Percentiles rank a stretch among this genome's conserved stretches.
These are phyloP conservation scores for Emys orbicularis DNA, from an alignment of 2,797 vertebrate genomes.

Conservation along the genomic window DNA sequence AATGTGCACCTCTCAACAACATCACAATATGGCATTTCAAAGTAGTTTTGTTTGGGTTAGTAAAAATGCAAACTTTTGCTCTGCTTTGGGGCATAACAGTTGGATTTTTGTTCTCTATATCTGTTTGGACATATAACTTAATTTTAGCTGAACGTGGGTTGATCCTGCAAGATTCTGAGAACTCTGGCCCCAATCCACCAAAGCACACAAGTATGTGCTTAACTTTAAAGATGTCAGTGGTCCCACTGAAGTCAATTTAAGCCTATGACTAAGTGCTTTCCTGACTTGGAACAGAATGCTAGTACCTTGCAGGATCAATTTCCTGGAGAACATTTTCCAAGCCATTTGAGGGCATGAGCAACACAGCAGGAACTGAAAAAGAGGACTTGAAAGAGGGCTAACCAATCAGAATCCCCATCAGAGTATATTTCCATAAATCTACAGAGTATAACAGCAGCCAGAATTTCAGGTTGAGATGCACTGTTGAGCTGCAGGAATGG, in stretches of 20 bases:
- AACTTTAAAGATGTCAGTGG: background rate
- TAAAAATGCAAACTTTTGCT: background rate
- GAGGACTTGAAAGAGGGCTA: background rate
- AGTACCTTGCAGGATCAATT: background rate
- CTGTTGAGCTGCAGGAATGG: background rate
- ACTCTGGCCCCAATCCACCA: background rate
- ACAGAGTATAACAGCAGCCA: background rate
- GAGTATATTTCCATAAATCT: background rate
- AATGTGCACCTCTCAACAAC: background rate
- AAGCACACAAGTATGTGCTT: background rate
- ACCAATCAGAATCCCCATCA: conserved; percentile 15
- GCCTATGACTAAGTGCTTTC: conserved; percentile 49
- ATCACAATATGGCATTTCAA: background rate
- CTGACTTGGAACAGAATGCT: background rate
- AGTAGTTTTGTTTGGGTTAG: background rate
- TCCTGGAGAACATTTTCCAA: background rate
- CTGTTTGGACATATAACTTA: background rate
- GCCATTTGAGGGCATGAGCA: background rate
- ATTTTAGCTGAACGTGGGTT: background rate
- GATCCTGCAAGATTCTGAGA: background rate
- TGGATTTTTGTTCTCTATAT: background rate
- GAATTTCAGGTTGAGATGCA: background rate
- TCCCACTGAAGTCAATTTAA: conserved; percentile 10
- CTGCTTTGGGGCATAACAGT: background rate
- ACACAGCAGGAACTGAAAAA: background rate